Conservation (phyloP, 2,888 invertebrate species). For the Monopis laevigella region DNA sequence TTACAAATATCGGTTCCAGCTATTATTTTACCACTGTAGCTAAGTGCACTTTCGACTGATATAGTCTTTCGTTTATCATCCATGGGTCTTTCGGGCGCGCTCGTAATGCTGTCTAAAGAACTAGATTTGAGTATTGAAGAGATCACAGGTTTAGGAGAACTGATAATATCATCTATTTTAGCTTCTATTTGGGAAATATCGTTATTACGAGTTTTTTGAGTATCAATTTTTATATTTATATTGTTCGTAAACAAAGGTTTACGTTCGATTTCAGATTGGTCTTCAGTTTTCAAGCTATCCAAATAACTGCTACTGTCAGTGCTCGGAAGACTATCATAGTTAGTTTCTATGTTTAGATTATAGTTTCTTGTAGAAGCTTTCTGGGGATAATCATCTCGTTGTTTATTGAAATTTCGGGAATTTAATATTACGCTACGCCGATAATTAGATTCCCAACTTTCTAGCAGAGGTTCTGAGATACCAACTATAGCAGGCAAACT, state of each 20-base stretch:
- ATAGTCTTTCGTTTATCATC: conserved; percentile 59
- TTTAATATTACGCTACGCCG: conserved; percentile 39
- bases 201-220: conserved; percentile 51
- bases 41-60: conserved; percentile 57
- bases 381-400: conserved; percentile 47
- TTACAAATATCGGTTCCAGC: conserved; percentile 27
- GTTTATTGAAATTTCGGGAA: conserved; percentile 24
- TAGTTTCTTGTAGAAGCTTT: conserved; percentile 54
- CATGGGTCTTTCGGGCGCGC: conserved; percentile 56
- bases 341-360: conserved; percentile 40
- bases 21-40: conserved; percentile 28
- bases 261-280: conserved; percentile 31
- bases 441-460: conserved; percentile 63
- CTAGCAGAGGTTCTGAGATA: conserved; percentile 56
- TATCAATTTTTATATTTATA: conserved; percentile 47
- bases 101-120: conserved; percentile 69
- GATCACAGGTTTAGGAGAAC: conserved; percentile 60
- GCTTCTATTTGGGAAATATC: conserved; percentile 64
- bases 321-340: conserved; percentile 55
- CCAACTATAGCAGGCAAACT: conserved; percentile 62
- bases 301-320: conserved; percentile 54
- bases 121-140: conserved; percentile 59
- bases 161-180: conserved; percentile 64
- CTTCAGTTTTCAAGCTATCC: conserved; percentile 54
- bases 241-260: conserved; percentile 50